Conservation (phyloP, 2,888 invertebrate species). For the Tuberolachnus salignus region DNA sequence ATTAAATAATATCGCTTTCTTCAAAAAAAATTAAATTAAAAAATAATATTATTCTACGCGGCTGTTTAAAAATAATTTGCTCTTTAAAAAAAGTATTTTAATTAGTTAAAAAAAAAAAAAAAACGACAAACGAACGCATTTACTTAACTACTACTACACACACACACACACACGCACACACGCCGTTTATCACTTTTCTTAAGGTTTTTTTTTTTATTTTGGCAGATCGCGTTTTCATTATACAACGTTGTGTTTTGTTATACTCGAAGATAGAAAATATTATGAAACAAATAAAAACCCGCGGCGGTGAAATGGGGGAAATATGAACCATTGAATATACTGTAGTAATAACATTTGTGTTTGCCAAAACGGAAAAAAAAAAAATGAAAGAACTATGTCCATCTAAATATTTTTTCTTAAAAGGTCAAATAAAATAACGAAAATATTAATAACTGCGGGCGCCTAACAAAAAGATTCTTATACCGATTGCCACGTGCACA, state of each 20-base stretch:
- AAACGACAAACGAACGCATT: too few relatives aligned
- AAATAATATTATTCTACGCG: too few relatives aligned
- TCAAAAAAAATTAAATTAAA: too few relatives aligned
- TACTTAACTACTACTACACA: too few relatives aligned
- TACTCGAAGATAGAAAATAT: too few relatives aligned
- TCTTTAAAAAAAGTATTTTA: background rate
- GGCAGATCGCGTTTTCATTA: background rate
- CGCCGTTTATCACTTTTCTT: too few relatives aligned
- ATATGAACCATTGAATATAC: background rate
- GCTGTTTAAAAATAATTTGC: background rate
- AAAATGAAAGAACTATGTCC: background rate
- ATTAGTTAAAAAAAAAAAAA: too few relatives aligned
- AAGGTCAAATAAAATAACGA: conserved; percentile 14
- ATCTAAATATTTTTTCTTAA: background rate
- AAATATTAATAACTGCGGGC: background rate
- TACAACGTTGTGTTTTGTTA: background rate
- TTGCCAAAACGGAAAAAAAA: background rate
- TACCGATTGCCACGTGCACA: background rate
- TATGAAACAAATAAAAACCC: too few relatives aligned
- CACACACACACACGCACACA: too few relatives aligned
- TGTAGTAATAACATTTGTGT: background rate
- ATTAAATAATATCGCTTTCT: too few relatives aligned
- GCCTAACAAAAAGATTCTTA: conserved; percentile 2
- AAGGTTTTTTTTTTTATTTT: background rate
- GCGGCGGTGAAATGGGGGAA: too few relatives aligned